Percentiles rank a stretch among this genome's conserved stretches.
phyloP scores from a whole-genome alignment of 2,888 invertebrate species.

The Idaea straminata region DNA sequence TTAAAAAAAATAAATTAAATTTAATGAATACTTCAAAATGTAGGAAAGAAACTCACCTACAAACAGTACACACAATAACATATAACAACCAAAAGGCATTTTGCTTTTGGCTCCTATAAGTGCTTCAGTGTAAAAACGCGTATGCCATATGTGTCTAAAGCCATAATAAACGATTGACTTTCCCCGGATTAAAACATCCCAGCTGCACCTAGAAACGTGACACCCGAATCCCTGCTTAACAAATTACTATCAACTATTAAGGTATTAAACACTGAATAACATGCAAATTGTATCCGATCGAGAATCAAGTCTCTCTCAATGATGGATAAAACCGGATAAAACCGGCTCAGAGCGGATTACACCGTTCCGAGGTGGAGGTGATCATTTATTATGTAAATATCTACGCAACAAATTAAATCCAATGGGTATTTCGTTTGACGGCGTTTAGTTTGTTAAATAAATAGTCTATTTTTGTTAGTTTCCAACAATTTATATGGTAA shows the following conservation, averaged over 20 bases:
- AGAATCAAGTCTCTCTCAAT: constrained; percentile 77
- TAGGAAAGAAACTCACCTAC: too few relatives aligned
- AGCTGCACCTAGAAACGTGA: background rate
- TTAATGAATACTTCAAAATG: too few relatives aligned
- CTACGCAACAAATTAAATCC: constrained; percentile 77
- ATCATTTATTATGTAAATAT: constrained; percentile 78
- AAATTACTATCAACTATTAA: constrained; percentile 65
- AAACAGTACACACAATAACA: too few relatives aligned
- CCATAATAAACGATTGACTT: background rate
- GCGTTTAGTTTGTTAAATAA: constrained; percentile 57
- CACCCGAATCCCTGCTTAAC: constrained; percentile 21
- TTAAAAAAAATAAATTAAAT: too few relatives aligned
- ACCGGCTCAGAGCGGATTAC: constrained; percentile 63
- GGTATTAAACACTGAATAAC: constrained; percentile 64
- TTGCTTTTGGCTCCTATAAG: too few relatives aligned
- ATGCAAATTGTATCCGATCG: constrained; percentile 75
- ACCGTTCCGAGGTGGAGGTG: constrained; percentile 66
- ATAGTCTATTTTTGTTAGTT: constrained; percentile 46
- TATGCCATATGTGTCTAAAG: background rate
- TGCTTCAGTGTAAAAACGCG: too few relatives aligned
- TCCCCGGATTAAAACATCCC: background rate
- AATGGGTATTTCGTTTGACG: constrained; percentile 75
- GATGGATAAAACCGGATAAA: constrained; percentile 74
- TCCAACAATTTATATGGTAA: constrained; percentile 7
- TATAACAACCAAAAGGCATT: too few relatives aligned